Base-by-base conservation (phyloP, 2,113 vertebrate species). In the Dicentrarchus labrax region DNA sequence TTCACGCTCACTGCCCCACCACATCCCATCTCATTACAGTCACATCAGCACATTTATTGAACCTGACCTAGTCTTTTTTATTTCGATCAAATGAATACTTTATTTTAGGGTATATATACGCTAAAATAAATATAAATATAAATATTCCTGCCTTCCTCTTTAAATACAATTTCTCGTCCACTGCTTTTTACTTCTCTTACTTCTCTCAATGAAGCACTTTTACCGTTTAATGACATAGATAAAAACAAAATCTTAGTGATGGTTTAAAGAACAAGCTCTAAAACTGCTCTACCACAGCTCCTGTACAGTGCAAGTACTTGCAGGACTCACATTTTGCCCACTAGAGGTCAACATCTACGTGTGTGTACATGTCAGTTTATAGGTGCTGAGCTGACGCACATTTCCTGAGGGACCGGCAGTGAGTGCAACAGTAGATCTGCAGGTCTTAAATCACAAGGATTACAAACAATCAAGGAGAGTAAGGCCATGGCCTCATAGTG, bases 341-440 rank as follows among this genome's bases (percentile, higher is more conserved):
- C 91, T 79, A 91, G 91, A 83, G 85, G 90, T 72, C 89, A 62
- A 50, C 57, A 24, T 87, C 62, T 56, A 39, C 73, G 21, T 54
- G 62, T 57, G 22, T 48, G 30, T 41, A 21, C 65, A 6, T 47
- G 84, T 71, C 30, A 30, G 54, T 38, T 72, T 2, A 30, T 30
- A 67, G 7, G 2, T 65, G 3, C 30, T 60, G 43, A 21, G 41
- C 22, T 59, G 60, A 65, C 17, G 6, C 50, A 22, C 51, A 61
- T 48, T 60, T 65, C 30, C 60, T 67, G 7, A 59, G 22, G 24
- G 10, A 36, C 66, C 45, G 41, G 30, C 30, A 60, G 0, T 41
- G 13, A 67, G 47, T 41, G 59, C 21, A n/a, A 5, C 30, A 61
- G 43, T 16, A 30, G 24, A 82, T 68, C 70, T 67, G 41, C 30